A percentile compares a stretch with the other conserved stretches of the same genome.
These are phyloP conservation scores for Epinotia demarniana DNA, from an alignment of 2,888 invertebrate genomes.

Conservation along the genomic window DNA sequence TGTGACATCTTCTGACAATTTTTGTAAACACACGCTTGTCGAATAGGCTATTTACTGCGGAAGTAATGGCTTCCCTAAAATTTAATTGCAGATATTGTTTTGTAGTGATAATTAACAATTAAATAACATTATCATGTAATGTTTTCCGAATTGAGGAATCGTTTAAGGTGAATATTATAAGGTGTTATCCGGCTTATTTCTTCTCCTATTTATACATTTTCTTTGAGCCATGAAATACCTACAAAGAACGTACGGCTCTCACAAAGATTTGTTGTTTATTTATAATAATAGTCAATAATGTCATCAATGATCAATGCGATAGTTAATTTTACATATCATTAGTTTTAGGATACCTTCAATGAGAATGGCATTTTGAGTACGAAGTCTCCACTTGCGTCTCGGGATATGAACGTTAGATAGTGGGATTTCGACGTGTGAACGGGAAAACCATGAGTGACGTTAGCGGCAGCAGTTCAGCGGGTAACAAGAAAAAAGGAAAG, in stretches of 20 bases:
- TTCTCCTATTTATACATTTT: slow-evolving; percentile 58
- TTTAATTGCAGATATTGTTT: slow-evolving; percentile 79
- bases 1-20: slow-evolving; percentile 79
- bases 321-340: slow-evolving; percentile 10
- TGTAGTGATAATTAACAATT: slow-evolving; percentile 64
- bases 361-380: slow-evolving; percentile 33
- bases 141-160: slow-evolving; percentile 56
- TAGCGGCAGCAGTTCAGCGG: slow-evolving; percentile 65
- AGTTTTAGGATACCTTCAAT: slow-evolving; percentile 35
- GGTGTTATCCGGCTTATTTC: slow-evolving; percentile 72
- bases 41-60: slow-evolving; percentile 84
- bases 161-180: slow-evolving; percentile 61
- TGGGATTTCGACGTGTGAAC: slow-evolving; percentile 35
- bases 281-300: slow-evolving; percentile 12
- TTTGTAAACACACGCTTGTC: slow-evolving; percentile 85
- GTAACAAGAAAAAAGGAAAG: slow-evolving; percentile 66
- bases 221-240: slow-evolving; percentile 72
- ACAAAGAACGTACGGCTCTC: slow-evolving; percentile 64
- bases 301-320: background rate
- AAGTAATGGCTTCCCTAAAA: slow-evolving; percentile 85
- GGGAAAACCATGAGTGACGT: slow-evolving; percentile 67
- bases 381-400: slow-evolving; percentile 31
- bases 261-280: slow-evolving; percentile 38
- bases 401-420: slow-evolving; percentile 35
- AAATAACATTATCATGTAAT: slow-evolving; percentile 55